Conservation (phyloP, 2,888 invertebrate genomes). For the Allolobophora icterica region DNA sequence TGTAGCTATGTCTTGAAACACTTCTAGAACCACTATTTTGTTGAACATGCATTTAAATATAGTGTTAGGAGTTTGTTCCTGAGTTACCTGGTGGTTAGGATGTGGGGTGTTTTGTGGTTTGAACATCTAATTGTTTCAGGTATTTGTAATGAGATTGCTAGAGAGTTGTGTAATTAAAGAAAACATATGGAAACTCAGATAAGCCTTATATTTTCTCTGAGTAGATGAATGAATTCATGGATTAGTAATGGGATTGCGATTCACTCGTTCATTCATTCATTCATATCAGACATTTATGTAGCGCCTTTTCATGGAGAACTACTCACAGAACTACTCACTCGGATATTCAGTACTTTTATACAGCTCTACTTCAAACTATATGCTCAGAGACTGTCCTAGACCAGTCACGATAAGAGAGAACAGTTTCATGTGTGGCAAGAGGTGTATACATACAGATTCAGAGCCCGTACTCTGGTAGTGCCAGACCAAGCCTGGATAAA, state of each 20-base stretch:
- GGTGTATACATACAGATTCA: neutral
- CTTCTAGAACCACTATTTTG: too few species aligned
- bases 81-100: neutral
- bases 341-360: too few species aligned
- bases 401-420: neutral
- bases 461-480: neutral
- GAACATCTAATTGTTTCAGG: neutral
- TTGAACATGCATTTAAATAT: neutral
- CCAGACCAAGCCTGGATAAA: too few species aligned
- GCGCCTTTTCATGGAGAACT: too few species aligned
- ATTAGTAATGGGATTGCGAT: neutral
- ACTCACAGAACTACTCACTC: too few species aligned
- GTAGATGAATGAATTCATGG: neutral
- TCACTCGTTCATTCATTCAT: too few species aligned
- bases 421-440: neutral
- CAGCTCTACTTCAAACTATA: neutral
- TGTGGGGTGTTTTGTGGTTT: neutral
- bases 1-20: neutral
- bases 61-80: neutral
- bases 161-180: too few species aligned
- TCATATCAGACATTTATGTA: too few species aligned
- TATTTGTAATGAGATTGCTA: too few species aligned
- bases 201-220: neutral
- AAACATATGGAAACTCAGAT: neutral
- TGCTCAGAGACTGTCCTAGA: neutral